phyloP scores from a whole-genome alignment of 1,140 invertebrate species.

The Leptonema lineaticorne region DNA sequence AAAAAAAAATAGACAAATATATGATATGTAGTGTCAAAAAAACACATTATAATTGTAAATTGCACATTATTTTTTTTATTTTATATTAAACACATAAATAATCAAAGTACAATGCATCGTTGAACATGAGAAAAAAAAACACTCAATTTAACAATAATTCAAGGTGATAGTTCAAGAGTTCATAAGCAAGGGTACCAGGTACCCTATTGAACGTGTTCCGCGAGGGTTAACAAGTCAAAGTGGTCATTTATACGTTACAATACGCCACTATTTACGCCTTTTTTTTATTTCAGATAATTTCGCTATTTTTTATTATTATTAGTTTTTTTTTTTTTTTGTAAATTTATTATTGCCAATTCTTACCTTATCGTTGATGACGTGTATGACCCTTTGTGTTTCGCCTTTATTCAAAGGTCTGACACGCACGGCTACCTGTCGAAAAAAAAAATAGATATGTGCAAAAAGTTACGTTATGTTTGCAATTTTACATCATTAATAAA shows the following conservation, averaged over 20 bases:
- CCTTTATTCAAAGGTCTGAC: conserved; percentile 51
- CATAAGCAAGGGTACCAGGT: neutral
- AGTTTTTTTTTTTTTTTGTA: neutral
- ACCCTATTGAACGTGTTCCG: neutral
- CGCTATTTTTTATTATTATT: no score
- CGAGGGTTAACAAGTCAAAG: neutral
- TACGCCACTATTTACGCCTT: no score
- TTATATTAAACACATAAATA: no score
- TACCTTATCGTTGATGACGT: conserved; percentile 57
- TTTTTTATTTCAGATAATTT: no score
- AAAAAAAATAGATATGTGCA: conserved; percentile 1
- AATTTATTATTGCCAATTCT: conserved; percentile 17
- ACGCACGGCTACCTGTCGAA: conserved; percentile 53
- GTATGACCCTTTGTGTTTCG: conserved; percentile 54
- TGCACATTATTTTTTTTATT: no score
- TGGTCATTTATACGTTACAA: neutral
- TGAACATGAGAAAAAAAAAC: no score
- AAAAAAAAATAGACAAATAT: no score
- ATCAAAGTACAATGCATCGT: no score
- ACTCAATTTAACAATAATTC: neutral
- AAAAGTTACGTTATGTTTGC: neutral
- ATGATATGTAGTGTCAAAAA: no score
- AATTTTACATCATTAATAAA: no score
- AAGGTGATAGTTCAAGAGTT: conserved; percentile 9
- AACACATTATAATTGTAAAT: no score